A percentile compares a stretch with the other conserved stretches of the same genome.
phyloP scores from a whole-genome alignment of 2,797 vertebrate genomes.

The Darevskia nairensis region DNA sequence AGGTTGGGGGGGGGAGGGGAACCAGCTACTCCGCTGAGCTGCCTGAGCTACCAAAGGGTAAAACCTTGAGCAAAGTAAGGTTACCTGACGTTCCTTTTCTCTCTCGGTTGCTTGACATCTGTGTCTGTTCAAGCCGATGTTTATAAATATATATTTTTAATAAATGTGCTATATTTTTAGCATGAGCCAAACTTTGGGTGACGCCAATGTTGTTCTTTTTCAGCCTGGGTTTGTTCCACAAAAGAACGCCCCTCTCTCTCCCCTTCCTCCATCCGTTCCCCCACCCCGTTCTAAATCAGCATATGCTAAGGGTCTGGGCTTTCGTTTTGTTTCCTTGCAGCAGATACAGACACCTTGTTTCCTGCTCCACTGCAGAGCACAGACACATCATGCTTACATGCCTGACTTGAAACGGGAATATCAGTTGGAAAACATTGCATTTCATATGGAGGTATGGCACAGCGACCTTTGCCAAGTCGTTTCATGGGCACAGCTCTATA shows the following conservation, averaged over 20 bases:
- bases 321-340: slow-evolving; percentile 39
- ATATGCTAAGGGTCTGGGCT: slow-evolving; percentile 28
- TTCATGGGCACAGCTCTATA: slow-evolving; percentile 45
- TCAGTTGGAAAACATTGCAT: slow-evolving; percentile 71
- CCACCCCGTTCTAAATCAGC: slow-evolving; percentile 36
- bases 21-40: slow-evolving; percentile 56
- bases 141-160: slow-evolving; percentile 87
- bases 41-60: slow-evolving; percentile 60
- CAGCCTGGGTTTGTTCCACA: slow-evolving; percentile 65
- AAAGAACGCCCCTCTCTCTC: slow-evolving; percentile 38
- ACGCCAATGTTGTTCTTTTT: slow-evolving; percentile 60
- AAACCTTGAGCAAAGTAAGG: slow-evolving; percentile 66
- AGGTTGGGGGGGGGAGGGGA: slow-evolving; percentile 5
- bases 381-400: slow-evolving; percentile 66
- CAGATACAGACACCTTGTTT: slow-evolving; percentile 38
- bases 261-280: not conserved
- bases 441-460: slow-evolving; percentile 59
- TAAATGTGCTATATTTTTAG: slow-evolving; percentile 86
- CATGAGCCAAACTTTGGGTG: slow-evolving; percentile 80
- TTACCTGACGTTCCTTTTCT: slow-evolving; percentile 69
- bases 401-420: slow-evolving; percentile 72
- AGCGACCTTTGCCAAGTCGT: slow-evolving; percentile 67
- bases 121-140: slow-evolving; percentile 80
- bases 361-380: slow-evolving; percentile 58
- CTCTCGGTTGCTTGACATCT: slow-evolving; percentile 73